These are phyloP conservation scores for Sciaenops ocellatus DNA, from an alignment of 2,797 vertebrate species.

Conservation along the genomic window DNA sequence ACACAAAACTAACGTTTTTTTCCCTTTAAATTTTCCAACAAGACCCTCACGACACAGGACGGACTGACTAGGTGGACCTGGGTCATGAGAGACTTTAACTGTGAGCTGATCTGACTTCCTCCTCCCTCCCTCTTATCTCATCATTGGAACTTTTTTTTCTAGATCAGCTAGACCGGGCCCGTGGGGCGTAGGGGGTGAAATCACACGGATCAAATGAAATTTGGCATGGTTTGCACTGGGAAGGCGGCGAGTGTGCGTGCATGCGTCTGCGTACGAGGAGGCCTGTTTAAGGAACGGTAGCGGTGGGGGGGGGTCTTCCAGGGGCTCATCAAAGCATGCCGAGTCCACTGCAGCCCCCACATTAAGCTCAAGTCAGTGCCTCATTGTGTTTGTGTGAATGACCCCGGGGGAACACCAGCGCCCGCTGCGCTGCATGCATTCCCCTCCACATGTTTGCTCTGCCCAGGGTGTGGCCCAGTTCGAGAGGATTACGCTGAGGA, in stretches of 20 bases:
- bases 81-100: conserved; percentile 49
- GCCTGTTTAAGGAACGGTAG: conserved; percentile 46
- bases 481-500: conserved; percentile 81
- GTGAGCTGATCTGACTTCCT: background rate
- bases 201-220: conserved; percentile 68
- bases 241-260: conserved; percentile 32
- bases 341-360: conserved; percentile 41
- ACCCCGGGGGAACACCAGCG: conserved; percentile 61
- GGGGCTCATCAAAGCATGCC: conserved; percentile 70
- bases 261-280: conserved; percentile 35
- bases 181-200: conserved; percentile 40
- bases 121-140: conserved; percentile 26
- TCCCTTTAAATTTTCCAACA: background rate
- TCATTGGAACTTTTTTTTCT: conserved; percentile 29
- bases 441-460: conserved; percentile 77
- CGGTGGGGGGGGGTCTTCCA: conserved; percentile 43
- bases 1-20: background rate
- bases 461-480: conserved; percentile 79
- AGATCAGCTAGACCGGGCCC: conserved; percentile 8
- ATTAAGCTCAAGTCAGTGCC: conserved; percentile 70
- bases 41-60: background rate
- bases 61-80: conserved; percentile 9
- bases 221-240: conserved; percentile 57
- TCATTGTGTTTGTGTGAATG: conserved; percentile 73
- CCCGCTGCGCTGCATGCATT: conserved; percentile 65